Base-by-base conservation (phyloP, 2,888 invertebrate genomes). In the Mimachlamys varia region DNA sequence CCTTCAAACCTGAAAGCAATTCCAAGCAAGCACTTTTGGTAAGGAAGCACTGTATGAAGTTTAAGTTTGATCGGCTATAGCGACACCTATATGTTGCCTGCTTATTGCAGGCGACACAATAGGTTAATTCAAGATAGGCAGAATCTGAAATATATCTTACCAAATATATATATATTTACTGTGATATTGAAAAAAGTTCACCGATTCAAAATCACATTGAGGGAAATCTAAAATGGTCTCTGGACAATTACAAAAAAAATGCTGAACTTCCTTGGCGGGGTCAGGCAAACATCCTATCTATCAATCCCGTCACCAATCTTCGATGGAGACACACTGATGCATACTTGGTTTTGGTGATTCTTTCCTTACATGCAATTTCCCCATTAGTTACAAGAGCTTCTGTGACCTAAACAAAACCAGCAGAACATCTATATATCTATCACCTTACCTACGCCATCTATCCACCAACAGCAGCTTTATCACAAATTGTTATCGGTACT, bases 311-410 rank as follows among this genome's bases (percentile, higher is more conserved):
- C 76, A 76, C 12, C 33, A 33, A 33, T 33, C 0, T 76, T 76
- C 7, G 5, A 22, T 2, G 7, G 17, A 76, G 33, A 76, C 76
- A 76, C 27, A 33, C 13, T 76, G 76, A 76, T 76, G 33, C 27
- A 76, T 76, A 76, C 76, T 10, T 33, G 27, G 17, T 13, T 33
- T 76, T 76, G 12, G 33, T 76, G 27, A 76, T 33, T 76, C 12
- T 76, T 7, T 13, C 13, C 33, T 33, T 76, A 33, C 76, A 76
- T 76, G 76, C 76, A 76, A 76, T 76, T 27, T 76, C 33, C 33
- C 33, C 76, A 76, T 76, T 76, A 33, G 33, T 76, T 76, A 76
- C 76, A 76, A 76, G 76, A 76, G 33, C 76, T 76, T 76, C 33
- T 27, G 76, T 76, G 76, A 76, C 76, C 76, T 76, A 33, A 22